These are phyloP conservation scores for Drosophila kokeensis DNA, from an alignment of 2,888 invertebrate species.

Conservation along the genomic window DNA sequence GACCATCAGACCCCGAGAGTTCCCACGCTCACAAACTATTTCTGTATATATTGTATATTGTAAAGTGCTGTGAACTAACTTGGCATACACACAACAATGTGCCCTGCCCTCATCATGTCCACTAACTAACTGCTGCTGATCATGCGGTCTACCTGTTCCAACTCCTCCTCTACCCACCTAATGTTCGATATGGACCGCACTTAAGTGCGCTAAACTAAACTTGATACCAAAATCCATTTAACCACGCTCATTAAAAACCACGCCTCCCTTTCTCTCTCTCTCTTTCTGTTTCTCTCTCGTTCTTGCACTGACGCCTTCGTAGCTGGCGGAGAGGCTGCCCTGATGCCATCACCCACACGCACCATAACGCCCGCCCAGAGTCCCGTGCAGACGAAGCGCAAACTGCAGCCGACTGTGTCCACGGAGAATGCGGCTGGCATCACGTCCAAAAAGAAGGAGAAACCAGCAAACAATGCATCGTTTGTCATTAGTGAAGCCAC, in stretches of 20 bases:
- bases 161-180: constrained; percentile 29
- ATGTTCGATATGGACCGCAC: constrained; percentile 47
- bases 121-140: constrained; percentile 51
- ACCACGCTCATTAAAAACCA: constrained; percentile 71
- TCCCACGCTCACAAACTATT: constrained; percentile 35
- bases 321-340: constrained; percentile 86
- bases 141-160: constrained; percentile 45
- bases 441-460: constrained; percentile 90
- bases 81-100: constrained; percentile 57
- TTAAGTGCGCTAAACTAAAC: constrained; percentile 75
- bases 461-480: constrained; percentile 81
- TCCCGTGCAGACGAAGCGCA: constrained; percentile 89
- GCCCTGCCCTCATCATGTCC: constrained; percentile 33
- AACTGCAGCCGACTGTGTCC: constrained; percentile 91
- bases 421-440: constrained; percentile 87
- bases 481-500: constrained; percentile 66
- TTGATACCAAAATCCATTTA: constrained; percentile 71
- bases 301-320: constrained; percentile 27
- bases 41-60: constrained; percentile 64
- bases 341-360: constrained; percentile 87
- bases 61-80: constrained; percentile 68
- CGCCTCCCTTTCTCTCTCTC: constrained; percentile 63
- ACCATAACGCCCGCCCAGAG: constrained; percentile 86
- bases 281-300: constrained; percentile 47
- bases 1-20: constrained; percentile 41